Base-by-base conservation (phyloP, 2,797 vertebrate species). In the Anniella stebbinsi region DNA sequence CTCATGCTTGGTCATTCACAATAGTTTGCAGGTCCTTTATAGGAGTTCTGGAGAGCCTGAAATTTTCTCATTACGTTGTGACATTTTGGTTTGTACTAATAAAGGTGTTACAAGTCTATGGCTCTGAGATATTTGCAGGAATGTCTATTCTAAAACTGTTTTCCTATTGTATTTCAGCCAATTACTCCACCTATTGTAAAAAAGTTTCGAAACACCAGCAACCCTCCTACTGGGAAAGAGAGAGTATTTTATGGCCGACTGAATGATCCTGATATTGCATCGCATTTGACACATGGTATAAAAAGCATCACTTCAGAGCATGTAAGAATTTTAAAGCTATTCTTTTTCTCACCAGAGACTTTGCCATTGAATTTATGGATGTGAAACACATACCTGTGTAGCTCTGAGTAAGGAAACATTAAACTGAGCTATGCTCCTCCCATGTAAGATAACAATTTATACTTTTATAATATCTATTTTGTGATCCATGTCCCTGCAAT, bases 221-320 rank as follows among this genome's bases (percentile, higher is more conserved):
- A 95, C 25, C 98, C 98, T 48, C 97, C 95, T 73, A 94, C 97
- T 48, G 98, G 98, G 84, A 92, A 92, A 18, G 90, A 96, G 95
- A 96, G 97, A 91, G 90, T 98, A 66, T 98, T 98, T 94, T 96
- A 95, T 0, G 98, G 98, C 81, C 98, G 95, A 95, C 98, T 98
- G 80, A 91, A 97, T 78, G 98, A 99, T 94, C 98, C 98, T 8
- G 97, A 97, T 76, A 63, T 98, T 51, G 96, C 98, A 90, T 93
- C 95, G 82, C 10, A 88, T 25, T 92, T 98, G 75, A 97, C 97
- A 84, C 98, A 98, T 86, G 98, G 98, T 63, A 88, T 97, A 93
- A 94, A 60, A 66, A 96, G 96, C 51, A 87, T 41, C 93, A 6
- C 86, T 38, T 96, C 97, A 45, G 3, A 92, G 11, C 88, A 80